Base-by-base conservation (phyloP, 2,797 vertebrate species). In the Tympanoctomys barrerae region DNA sequence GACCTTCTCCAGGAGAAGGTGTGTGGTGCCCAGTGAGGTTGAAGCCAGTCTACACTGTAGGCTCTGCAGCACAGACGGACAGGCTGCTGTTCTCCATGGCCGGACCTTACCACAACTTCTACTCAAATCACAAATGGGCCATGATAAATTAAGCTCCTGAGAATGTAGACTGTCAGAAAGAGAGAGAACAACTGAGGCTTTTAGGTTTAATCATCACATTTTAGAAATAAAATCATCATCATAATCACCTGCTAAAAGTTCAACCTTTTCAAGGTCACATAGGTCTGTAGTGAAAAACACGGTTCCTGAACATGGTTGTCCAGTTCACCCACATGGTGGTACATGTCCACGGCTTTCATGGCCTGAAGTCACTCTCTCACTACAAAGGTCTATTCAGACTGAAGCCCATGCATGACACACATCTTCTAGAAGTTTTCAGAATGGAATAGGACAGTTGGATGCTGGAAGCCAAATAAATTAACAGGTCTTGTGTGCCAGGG, bases 391-490 rank as follows among this genome's bases (percentile, higher is more conserved):
- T 22, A 75, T 49, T 19, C 16, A 52, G 49, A 31, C 73, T 14
- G 70, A 24, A 46, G 11, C 2, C 62, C 42, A n/a, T 66, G 11
- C 36, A n/a, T 66, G 11, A 86, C 81, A 11, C 12, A 61, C 86
- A 80, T 97, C 33, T 86, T 87, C n/a, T 82, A 62, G n/a, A 87
- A 31, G 75, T 92, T 66, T 94, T 87, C 57, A 87, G 64, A 82
- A 81, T 42, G 5, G 22, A 54, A 66, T 85, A 26, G 59, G 90
- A 62, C 11, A 49, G 33, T 80, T 64, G 77, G 49, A 36, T 12
- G 54, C 16, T 54, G 52, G 11, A 1, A 80, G 66, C 61, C 54
- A 54, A 6, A 14, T 16, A 31, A 31, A 8, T 78, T 21, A 57
- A n/a, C 2, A 77, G 10, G 24, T 77, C 42, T 77, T 49, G 24